These are phyloP conservation scores for Protaetia brevitarsis DNA, from an alignment of 1,140 invertebrate species.

Conservation along the genomic window DNA sequence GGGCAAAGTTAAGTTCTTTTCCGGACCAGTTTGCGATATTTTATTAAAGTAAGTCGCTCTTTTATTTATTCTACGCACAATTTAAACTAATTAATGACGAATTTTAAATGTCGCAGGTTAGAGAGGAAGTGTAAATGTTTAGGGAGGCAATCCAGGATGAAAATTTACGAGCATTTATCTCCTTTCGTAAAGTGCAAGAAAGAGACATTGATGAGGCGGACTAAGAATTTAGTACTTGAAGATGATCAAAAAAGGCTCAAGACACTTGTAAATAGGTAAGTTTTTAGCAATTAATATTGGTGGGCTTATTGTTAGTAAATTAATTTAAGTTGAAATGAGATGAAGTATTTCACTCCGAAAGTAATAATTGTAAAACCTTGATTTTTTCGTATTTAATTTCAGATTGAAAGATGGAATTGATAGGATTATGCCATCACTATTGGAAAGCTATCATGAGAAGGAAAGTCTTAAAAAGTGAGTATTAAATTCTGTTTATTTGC, in stretches of 20 bases:
- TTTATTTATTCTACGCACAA: no score
- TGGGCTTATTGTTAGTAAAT: no score
- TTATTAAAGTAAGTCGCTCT: slow-evolving; percentile 58
- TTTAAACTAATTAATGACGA: no score
- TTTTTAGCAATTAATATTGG: no score
- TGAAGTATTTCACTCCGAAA: no score
- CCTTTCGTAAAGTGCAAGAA: slow-evolving; percentile 65
- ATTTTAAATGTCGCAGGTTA: slow-evolving; percentile 51
- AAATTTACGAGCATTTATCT: slow-evolving; percentile 62
- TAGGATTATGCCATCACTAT: slow-evolving; percentile 55
- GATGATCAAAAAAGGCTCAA: slow-evolving; percentile 59
- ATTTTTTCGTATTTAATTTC: slow-evolving; percentile 24
- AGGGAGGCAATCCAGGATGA: slow-evolving; percentile 52
- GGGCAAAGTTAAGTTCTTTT: slow-evolving; percentile 66
- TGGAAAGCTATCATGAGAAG: slow-evolving; percentile 57
- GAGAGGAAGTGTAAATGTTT: slow-evolving; percentile 53
- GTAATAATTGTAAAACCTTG: slow-evolving; percentile 9
- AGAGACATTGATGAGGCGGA: slow-evolving; percentile 63
- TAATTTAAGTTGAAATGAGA: no score
- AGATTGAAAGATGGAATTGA: slow-evolving; percentile 59
- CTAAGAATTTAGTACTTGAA: slow-evolving; percentile 62
- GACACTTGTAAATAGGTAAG: slow-evolving; percentile 52
- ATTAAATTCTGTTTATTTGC: background rate
- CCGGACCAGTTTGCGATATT: slow-evolving; percentile 55
- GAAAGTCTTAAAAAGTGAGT: slow-evolving; percentile 60